These are phyloP conservation scores for Geococcyx californianus DNA, from an alignment of 2,113 vertebrate genomes.

Conservation along the genomic window DNA sequence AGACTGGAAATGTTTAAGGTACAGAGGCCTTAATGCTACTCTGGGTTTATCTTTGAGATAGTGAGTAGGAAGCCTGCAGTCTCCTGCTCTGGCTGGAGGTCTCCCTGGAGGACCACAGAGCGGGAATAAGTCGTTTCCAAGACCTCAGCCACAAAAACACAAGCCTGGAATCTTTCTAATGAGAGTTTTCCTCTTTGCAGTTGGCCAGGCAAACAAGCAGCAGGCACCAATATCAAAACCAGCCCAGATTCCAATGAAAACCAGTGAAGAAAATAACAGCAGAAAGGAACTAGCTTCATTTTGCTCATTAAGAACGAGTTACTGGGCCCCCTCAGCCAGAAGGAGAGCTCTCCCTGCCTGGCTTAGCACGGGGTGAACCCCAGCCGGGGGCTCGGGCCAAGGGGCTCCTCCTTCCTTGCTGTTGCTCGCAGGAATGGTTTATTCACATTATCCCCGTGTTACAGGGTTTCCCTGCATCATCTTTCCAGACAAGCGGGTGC, in stretches of 20 bases:
- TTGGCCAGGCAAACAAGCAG: conserved; percentile 49
- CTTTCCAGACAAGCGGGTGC: background rate
- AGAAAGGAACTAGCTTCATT: background rate
- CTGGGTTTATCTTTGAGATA: background rate
- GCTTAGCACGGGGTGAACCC: background rate
- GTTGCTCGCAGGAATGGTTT: background rate
- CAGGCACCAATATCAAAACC: conserved; percentile 55
- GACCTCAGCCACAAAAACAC: conserved; percentile 34
- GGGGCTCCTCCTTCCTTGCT: background rate
- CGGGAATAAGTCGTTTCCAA: conserved; percentile 46
- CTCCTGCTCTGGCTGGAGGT: background rate
- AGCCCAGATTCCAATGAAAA: conserved; percentile 37
- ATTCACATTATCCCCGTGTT: background rate
- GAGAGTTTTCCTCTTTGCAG: conserved; percentile 43
- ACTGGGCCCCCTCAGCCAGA: background rate
- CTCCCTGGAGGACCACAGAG: conserved; percentile 32
- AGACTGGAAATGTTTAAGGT: background rate
- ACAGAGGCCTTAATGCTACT: background rate
- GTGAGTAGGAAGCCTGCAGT: background rate
- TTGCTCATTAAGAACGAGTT: background rate
- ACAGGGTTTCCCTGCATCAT: background rate
- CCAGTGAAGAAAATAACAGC: conserved; percentile 6
- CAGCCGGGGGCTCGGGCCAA: fast-evolving
- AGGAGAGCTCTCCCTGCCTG: background rate
- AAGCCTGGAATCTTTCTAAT: conserved; percentile 45